Percentiles rank a stretch among this genome's conserved stretches.
Evolutionary conservation across 2,113 vertebrate genomes (phyloP).

Genomic region (Malaclemys terrapin): DNA sequence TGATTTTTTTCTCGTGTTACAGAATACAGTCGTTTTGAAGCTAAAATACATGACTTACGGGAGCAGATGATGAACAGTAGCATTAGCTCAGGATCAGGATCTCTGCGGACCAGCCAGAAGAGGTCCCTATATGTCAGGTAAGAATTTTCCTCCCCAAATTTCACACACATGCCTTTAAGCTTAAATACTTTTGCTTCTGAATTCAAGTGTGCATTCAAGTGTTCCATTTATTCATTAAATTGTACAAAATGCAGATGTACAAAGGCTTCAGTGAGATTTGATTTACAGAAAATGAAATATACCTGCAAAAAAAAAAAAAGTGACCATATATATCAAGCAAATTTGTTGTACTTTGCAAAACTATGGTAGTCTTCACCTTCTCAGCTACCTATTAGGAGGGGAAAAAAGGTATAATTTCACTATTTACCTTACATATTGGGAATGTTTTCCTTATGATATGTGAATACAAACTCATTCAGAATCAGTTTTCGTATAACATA

Average conservation of each 20-base stretch:
- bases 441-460: not conserved
- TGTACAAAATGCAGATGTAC: not conserved
- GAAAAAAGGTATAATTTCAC: not conserved
- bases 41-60: constrained; percentile 96
- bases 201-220: not conserved
- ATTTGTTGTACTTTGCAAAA: not conserved
- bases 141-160: not conserved
- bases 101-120: constrained; percentile 94
- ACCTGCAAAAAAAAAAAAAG: not conserved
- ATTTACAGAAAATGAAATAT: not conserved
- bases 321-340: not conserved
- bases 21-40: constrained; percentile 97
- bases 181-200: not conserved
- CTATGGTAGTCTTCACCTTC: not conserved
- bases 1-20: constrained; percentile 13
- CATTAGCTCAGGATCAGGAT: constrained; percentile 96
- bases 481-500: not conserved
- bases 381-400: not conserved
- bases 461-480: not conserved
- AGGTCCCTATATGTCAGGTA: constrained; percentile 97
- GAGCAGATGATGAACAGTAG: constrained; percentile 99
- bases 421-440: not conserved
- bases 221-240: not conserved
- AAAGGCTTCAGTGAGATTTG: not conserved
- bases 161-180: not conserved